Conservation (phyloP, 2,888 invertebrate species). For the Coleophora deauratella region DNA sequence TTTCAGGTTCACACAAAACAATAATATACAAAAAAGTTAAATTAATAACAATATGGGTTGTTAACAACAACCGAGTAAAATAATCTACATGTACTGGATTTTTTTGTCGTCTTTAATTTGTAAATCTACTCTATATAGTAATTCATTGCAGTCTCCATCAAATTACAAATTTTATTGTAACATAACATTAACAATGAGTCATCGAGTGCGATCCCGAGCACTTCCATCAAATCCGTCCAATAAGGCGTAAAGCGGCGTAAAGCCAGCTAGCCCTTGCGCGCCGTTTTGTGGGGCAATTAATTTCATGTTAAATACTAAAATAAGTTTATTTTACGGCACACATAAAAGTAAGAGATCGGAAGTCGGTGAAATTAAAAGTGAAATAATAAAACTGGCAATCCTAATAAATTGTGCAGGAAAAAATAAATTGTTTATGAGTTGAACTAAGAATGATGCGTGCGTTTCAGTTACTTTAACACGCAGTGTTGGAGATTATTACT, state of each 20-base stretch:
- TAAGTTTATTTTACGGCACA: constrained; percentile 46
- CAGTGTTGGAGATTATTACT: too few relatives aligned
- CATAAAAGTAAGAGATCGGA: constrained; percentile 25
- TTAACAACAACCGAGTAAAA: too few relatives aligned
- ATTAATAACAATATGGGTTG: too few relatives aligned
- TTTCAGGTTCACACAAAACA: too few relatives aligned
- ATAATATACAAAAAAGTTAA: too few relatives aligned
- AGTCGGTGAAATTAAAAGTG: constrained; percentile 1
- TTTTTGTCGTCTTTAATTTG: too few relatives aligned
- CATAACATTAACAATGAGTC: constrained; percentile 20
- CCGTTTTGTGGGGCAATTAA: constrained; percentile 57
- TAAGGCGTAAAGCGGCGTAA: constrained; percentile 32
- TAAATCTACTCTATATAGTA: constrained; percentile 11
- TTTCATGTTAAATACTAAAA: constrained; percentile 61
- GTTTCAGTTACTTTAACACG: too few relatives aligned
- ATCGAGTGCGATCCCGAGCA: constrained; percentile 22
- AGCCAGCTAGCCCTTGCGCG: constrained; percentile 14
- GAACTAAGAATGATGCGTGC: too few relatives aligned
- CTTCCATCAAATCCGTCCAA: constrained; percentile 37
- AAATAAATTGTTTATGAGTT: too few relatives aligned
- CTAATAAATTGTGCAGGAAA: too few relatives aligned
- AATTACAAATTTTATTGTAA: constrained; percentile 19
- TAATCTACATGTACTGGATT: too few relatives aligned
- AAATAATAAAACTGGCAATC: too few relatives aligned
- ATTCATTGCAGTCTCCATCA: constrained; percentile 7